A percentile compares a stretch with the other conserved stretches of the same genome.
Conservation (phyloP, 2,113 vertebrate species). For the Pseudopipra pipra region DNA sequence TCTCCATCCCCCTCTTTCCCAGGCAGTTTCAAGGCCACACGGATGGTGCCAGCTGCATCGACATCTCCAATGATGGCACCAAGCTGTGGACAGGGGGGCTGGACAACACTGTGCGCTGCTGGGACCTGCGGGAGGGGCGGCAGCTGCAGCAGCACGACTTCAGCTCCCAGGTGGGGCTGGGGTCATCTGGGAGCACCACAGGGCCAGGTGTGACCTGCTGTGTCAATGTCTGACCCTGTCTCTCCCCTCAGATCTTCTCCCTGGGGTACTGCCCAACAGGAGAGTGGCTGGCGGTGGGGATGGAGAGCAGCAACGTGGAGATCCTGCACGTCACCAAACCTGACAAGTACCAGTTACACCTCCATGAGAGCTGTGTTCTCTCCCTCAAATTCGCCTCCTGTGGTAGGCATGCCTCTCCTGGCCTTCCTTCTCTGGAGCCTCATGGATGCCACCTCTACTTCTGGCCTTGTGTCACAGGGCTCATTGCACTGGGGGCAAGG, state of each 20-base stretch:
- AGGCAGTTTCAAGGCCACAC: conserved; percentile 83
- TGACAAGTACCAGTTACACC: conserved; percentile 26
- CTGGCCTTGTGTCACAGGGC: fast-evolving
- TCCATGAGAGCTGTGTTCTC: conserved; percentile 88
- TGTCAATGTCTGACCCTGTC: background rate
- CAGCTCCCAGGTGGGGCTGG: conserved; percentile 70
- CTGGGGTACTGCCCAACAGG: background rate
- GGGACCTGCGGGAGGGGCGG: conserved; percentile 79
- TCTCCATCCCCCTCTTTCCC: background rate
- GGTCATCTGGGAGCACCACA: fast-evolving
- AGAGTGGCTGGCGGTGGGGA: background rate
- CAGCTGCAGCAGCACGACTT: conserved; percentile 81
- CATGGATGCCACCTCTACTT: background rate
- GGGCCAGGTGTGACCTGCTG: background rate
- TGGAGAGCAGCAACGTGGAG: conserved; percentile 22
- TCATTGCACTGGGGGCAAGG: fast-evolving
- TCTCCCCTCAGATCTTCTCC: background rate
- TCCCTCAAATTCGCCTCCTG: conserved; percentile 90
- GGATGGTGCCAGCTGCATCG: conserved; percentile 77
- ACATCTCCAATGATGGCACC: conserved; percentile 73
- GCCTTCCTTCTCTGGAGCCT: background rate
- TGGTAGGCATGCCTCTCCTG: conserved; percentile 29
- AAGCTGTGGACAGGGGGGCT: conserved; percentile 77
- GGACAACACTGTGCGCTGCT: conserved; percentile 80
- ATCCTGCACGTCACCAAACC: conserved; percentile 23